A percentile compares a stretch with the other conserved stretches of the same genome.
phyloP scores from a whole-genome alignment of 1,140 invertebrate species.

The Paralvinella palmiformis region DNA sequence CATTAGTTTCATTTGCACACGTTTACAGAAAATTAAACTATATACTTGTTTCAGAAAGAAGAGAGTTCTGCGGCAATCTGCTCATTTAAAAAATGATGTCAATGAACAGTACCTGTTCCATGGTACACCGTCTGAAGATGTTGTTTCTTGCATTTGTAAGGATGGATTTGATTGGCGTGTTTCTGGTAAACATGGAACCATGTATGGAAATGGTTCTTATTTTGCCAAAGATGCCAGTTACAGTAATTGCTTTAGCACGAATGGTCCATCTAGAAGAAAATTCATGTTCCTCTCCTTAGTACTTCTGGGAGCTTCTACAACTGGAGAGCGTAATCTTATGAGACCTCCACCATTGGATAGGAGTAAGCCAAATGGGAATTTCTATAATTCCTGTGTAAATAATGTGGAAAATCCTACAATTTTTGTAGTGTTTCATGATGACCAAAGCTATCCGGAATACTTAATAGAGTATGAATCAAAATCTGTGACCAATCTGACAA shows the following conservation, averaged over 20 bases:
- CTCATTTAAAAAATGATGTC: too few relatives aligned
- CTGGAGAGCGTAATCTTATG: constrained; percentile 23
- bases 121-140: not conserved
- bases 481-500: too few relatives aligned
- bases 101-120: not conserved
- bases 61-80: too few relatives aligned
- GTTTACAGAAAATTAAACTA: too few relatives aligned
- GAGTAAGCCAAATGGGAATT: constrained; percentile 25
- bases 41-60: too few relatives aligned
- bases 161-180: not conserved
- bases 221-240: too few relatives aligned
- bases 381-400: constrained; percentile 37
- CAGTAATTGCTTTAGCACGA: not conserved
- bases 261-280: not conserved
- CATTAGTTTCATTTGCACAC: too few relatives aligned
- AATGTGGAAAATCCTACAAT: constrained; percentile 30
- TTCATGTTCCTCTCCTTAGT: constrained; percentile 34
- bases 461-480: constrained; percentile 34
- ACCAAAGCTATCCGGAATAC: constrained; percentile 37
- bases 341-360: constrained; percentile 30
- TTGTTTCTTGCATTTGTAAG: not conserved
- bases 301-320: constrained; percentile 28
- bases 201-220: not conserved
- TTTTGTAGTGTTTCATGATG: constrained; percentile 36
- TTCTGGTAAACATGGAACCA: not conserved